Percentiles rank a stretch among this genome's conserved stretches.
These are phyloP conservation scores for Cylindroiulus punctatus DNA, from an alignment of 2,888 invertebrate genomes.

Conservation along the genomic window DNA sequence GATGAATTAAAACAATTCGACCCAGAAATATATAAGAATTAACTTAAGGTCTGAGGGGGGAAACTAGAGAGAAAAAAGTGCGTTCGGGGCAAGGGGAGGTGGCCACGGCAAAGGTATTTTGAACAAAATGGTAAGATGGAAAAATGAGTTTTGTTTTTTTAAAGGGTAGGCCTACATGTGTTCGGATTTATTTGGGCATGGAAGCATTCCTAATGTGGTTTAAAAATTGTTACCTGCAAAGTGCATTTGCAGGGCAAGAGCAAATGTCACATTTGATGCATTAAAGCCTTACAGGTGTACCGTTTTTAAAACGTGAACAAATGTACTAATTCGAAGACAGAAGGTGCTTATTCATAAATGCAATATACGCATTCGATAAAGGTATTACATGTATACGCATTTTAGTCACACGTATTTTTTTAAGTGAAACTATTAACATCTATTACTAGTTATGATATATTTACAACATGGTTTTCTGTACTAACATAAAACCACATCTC, in stretches of 20 bases:
- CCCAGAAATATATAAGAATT: conserved; percentile 35
- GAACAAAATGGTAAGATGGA: not conserved
- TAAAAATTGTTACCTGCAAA: not conserved
- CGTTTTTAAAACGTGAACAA: too few relatives aligned
- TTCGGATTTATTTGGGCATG: not conserved
- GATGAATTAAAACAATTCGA: conserved; percentile 44
- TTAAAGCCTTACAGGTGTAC: too few relatives aligned
- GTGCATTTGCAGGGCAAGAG: not conserved
- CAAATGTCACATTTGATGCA: not conserved
- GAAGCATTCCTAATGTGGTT: not conserved
- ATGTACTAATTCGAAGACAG: too few relatives aligned
- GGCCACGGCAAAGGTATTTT: not conserved
- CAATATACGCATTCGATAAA: too few relatives aligned
- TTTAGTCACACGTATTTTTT: too few relatives aligned
- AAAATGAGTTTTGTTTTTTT: not conserved
- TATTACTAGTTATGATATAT: not conserved
- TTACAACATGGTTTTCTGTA: not conserved
- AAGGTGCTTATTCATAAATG: too few relatives aligned
- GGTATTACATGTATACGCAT: too few relatives aligned
- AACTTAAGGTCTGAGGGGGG: conserved; percentile 9
- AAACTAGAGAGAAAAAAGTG: not conserved
- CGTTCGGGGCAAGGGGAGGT: not conserved
- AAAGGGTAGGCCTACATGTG: not conserved
- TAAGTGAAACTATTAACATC: too few relatives aligned
- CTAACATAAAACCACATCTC: not conserved